Evolutionary conservation across 2,888 invertebrate genomes (phyloP), one percentile per base, ranked within the genome.

Genomic region (Zaprionus bogoriensis): DNA sequence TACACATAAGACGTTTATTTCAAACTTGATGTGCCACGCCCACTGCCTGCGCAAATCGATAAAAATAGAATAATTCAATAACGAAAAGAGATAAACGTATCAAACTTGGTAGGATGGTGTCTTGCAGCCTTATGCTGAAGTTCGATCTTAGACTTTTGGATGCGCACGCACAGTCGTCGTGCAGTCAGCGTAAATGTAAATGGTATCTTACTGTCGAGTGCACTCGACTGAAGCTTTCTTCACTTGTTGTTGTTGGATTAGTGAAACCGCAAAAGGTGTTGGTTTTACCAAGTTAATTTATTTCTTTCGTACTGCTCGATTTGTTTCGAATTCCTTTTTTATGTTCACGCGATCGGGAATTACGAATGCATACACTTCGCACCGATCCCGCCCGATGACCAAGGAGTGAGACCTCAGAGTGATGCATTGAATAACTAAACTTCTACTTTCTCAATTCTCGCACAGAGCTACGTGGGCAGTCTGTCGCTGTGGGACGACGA

Each of bases 391-490:
- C n/a, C n/a, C 3, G 20, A 6, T 58, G 36, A 54, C 28, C 20
- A 14, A 38, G 3, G 1, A 17, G 20, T 12, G 7, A 38, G 41
- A 14, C 25, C 12, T 7, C 14, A 5, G 12, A 6, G 19, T n/a
- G 9, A 36, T n/a, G 4, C 2, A 3, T 19, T n/a, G 2, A 12
- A 4, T 47, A 44, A 39, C 27, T 9, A 5, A 9, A 30, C 10
- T 44, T 27, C 3, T 28, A n/a, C 1, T 48, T 10, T 70, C 74
- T 19, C 67, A 89, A 3, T 25, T 9, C 5, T 48, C 14, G 65
- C 74, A 12, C 64, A 89, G 89, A 68, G 57, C 9, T 67, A 82
- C 19, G 64, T 72, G n/a, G 90, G 89, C 3, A 61, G 53, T 0
- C 47, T 89, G 1, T 58, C 62, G 2, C 63, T 89, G 2, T 75